Base-by-base conservation (phyloP, 2,888 invertebrate species). In the Prenolepis imparis region DNA sequence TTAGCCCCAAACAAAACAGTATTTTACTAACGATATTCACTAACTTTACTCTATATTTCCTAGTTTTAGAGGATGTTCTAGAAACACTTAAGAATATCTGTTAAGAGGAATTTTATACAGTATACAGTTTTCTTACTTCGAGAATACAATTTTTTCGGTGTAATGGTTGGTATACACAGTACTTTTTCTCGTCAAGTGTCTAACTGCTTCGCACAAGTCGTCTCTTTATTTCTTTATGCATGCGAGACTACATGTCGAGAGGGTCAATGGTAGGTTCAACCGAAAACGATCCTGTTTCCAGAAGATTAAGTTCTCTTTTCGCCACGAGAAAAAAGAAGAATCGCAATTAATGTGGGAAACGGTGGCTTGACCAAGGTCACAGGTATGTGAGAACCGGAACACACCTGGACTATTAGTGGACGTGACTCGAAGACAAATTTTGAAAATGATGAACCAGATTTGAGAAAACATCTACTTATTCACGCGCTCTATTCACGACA, bases 371-470 rank as follows among this genome's bases (percentile, higher is more conserved):
- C 83, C 89, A 92, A 93, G 93, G 92, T 94, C 93, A 92, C 88
- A 92, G 89, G 92, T 92, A 91, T 92, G 91, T 93, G 92, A 93
- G 93, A 94, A 94, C 93, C 93, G 93, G 93, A 94, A n/a, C n/a
- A 94, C 93, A 90, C 83, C 84, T 83, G 87, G 86, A 90, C 85
- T 84, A 28, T 80, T 73, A 81, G 63, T 86, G 85, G 88, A 93
- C 93, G 93, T 93, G 93, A 93, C 92, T 90, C 85, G 90, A 88
- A 86, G 91, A 91, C 92, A 91, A 93, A 92, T 91, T 86, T 89
- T 84, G 78, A 85, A 85, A 87, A 84, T 87, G 84, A 87, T 87
- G 12, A 41, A 18, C 44, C 15, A 55, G 32, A 55, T 59, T 3
- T 11, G 18, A 77, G 55, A n/a, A n/a, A n/a, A 41, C 11, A n/a